These are phyloP conservation scores for Plutomurus gul DNA, from an alignment of 1,140 invertebrate genomes.

Conservation along the genomic window DNA sequence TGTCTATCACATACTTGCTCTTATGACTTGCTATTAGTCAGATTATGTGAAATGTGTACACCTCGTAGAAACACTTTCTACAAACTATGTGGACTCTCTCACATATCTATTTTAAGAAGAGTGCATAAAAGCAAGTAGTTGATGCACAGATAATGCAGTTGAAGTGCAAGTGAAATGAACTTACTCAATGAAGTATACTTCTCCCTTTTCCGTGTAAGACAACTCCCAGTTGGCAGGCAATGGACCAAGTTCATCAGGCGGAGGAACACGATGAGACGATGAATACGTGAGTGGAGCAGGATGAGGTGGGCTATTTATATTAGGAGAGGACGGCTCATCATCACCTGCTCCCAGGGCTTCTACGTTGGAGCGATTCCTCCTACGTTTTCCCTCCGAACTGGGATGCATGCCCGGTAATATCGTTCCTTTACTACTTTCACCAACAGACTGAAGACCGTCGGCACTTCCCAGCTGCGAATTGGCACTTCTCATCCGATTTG, in stretches of 20 bases:
- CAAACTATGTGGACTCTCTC: too few species aligned
- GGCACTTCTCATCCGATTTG: conserved; percentile 42
- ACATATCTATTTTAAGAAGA: neutral
- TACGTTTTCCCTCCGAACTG: conserved; percentile 65
- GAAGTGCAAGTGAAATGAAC: too few species aligned
- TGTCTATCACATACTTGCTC: too few species aligned
- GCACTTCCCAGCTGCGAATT: conserved; percentile 12
- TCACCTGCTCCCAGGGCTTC: conserved; percentile 57
- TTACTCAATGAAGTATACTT: conserved; percentile 98
- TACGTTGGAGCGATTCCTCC: conserved; percentile 64
- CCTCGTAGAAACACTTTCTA: too few species aligned
- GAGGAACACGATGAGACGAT: neutral
- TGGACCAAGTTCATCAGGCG: conserved; percentile 75
- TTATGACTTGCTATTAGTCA: too few species aligned
- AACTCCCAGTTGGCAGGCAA: conserved; percentile 96
- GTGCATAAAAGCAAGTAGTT: neutral
- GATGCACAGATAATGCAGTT: too few species aligned
- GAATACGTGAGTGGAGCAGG: conserved; percentile 39
- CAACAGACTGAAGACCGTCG: conserved; percentile 29
- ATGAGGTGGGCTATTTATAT: conserved; percentile 25
- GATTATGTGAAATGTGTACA: too few species aligned
- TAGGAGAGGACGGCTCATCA: conserved; percentile 46
- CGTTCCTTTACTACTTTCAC: conserved; percentile 49
- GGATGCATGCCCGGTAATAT: conserved; percentile 63
- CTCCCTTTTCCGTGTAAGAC: conserved; percentile 92